Percentiles rank a stretch among this genome's conserved stretches.
These are phyloP conservation scores for Lathamus discolor DNA, from an alignment of 2,113 vertebrate species.

Conservation along the genomic window DNA sequence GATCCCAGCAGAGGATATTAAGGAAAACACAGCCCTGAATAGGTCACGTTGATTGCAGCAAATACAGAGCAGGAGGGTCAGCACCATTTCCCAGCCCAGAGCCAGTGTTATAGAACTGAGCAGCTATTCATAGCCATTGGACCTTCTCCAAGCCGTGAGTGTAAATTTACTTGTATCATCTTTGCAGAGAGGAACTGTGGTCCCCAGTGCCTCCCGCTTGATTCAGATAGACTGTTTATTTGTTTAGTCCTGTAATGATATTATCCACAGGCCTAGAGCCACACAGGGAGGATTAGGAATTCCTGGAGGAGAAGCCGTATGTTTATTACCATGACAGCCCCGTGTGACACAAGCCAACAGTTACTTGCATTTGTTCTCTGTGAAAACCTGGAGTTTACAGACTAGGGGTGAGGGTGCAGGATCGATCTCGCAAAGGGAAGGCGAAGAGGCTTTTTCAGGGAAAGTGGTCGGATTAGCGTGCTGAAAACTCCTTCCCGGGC, in stretches of 20 bases:
- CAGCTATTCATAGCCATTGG: constrained; percentile 79
- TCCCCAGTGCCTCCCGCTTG: constrained; percentile 71
- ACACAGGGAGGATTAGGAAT: constrained; percentile 75
- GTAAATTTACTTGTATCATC: constrained; percentile 82
- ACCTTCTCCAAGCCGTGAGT: constrained; percentile 74
- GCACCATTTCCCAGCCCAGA: constrained; percentile 68
- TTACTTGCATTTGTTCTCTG: constrained; percentile 26
- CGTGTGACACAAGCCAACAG: constrained; percentile 75
- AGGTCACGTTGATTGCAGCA: constrained; percentile 79
- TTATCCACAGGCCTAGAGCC: constrained; percentile 78
- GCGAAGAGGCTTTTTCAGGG: neutral
- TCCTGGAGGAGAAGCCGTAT: constrained; percentile 69
- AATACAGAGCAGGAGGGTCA: constrained; percentile 80
- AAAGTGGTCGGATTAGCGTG: neutral
- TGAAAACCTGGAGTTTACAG: neutral
- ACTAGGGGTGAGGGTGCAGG: neutral
- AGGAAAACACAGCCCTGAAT: constrained; percentile 84
- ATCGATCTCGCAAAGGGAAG: neutral
- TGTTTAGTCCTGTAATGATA: constrained; percentile 86
- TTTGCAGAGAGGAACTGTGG: constrained; percentile 72
- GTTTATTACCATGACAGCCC: constrained; percentile 78
- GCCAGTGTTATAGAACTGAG: constrained; percentile 79
- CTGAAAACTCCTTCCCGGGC: neutral
- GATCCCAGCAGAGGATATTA: constrained; percentile 78
- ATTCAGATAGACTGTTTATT: constrained; percentile 83